Percentiles rank a stretch among this genome's conserved stretches.
phyloP scores from a whole-genome alignment of 2,888 invertebrate species.

The Cynaeus angustus region DNA sequence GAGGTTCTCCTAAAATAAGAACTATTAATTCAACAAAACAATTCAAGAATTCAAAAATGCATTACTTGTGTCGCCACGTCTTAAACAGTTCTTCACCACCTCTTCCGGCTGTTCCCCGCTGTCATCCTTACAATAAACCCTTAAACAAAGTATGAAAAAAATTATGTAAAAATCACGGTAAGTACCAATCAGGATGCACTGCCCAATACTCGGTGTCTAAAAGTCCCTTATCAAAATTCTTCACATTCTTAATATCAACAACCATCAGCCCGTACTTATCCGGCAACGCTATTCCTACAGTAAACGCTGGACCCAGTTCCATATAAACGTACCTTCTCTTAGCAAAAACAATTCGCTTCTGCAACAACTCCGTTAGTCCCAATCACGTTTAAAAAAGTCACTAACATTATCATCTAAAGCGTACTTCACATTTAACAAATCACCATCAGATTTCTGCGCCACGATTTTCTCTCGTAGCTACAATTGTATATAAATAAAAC shows the following conservation, averaged over 20 bases:
- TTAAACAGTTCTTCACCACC: slow-evolving; percentile 51
- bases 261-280: slow-evolving; percentile 83
- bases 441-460: slow-evolving; percentile 71
- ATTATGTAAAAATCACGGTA: background rate
- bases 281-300: slow-evolving; percentile 89
- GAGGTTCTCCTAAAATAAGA: slow-evolving; percentile 35
- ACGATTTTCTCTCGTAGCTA: slow-evolving; percentile 71
- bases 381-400: slow-evolving; percentile 19
- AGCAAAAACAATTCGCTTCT: slow-evolving; percentile 89
- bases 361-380: slow-evolving; percentile 55
- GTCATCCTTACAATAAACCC: slow-evolving; percentile 77
- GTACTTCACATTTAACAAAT: slow-evolving; percentile 82
- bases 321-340: slow-evolving; percentile 88
- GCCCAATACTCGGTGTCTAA: slow-evolving; percentile 78
- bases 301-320: slow-evolving; percentile 85
- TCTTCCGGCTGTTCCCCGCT: slow-evolving; percentile 56
- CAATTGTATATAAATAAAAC: slow-evolving; percentile 61
- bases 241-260: slow-evolving; percentile 66
- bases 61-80: slow-evolving; percentile 26
- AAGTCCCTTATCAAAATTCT: slow-evolving; percentile 70
- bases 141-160: slow-evolving; percentile 64
- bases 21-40: too few species aligned
- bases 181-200: slow-evolving; percentile 90
- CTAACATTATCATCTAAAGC: slow-evolving; percentile 92
- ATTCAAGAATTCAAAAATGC: too few species aligned